A percentile compares a stretch with the other conserved stretches of the same genome.
These are phyloP conservation scores for Prietella phreatophila DNA, from an alignment of 2,113 vertebrate genomes.

Conservation along the genomic window DNA sequence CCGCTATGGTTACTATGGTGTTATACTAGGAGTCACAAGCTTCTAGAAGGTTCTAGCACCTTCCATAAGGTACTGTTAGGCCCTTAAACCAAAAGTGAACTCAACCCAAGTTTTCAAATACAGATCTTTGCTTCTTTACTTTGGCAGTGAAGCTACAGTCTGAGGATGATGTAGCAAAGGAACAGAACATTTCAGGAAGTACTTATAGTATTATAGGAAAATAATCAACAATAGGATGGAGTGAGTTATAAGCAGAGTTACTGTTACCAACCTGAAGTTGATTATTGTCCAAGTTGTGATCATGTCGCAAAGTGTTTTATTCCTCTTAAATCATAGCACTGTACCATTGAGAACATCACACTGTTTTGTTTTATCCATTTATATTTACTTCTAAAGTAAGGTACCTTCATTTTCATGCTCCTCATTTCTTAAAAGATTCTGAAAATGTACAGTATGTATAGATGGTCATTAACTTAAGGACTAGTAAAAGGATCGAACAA, in stretches of 20 bases:
- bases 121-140: not conserved
- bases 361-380: not conserved
- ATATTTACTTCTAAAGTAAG: not conserved
- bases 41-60: not conserved
- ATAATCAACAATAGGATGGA: not conserved
- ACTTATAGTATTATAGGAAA: not conserved
- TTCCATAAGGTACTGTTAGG: not conserved
- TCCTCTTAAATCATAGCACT: not conserved
- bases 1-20: not conserved
- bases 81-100: not conserved
- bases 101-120: not conserved
- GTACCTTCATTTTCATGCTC: not conserved
- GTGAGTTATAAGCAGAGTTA: not conserved
- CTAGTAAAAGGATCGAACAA: constrained; percentile 67
- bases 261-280: not conserved
- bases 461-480: not conserved
- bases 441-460: not conserved
- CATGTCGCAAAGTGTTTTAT: not conserved
- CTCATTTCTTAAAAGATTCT: not conserved
- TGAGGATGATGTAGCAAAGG: not conserved
- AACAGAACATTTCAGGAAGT: not conserved
- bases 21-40: not conserved
- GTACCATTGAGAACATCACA: not conserved
- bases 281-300: not conserved
- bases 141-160: not conserved